A percentile compares a stretch with the other conserved stretches of the same genome.
Evolutionary conservation across 2,888 invertebrate species (phyloP).

Genomic region (Morpho achilles): DNA sequence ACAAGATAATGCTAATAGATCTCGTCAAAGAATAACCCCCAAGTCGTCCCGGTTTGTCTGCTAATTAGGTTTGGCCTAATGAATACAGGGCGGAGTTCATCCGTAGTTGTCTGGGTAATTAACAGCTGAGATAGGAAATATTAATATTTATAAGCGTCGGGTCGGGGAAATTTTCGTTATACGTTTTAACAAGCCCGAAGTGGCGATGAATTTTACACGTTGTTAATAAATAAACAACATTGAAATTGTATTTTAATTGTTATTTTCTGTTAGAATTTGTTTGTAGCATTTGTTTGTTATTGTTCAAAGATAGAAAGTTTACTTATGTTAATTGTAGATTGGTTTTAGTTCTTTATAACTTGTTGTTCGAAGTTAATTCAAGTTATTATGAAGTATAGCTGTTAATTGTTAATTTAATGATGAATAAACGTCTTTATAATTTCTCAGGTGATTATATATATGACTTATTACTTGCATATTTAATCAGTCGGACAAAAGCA

Average conservation of each 20-base stretch:
- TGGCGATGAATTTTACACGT: conserved; percentile 59
- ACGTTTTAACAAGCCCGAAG: conserved; percentile 47
- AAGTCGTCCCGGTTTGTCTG: conserved; percentile 53
- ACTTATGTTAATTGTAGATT: conserved; percentile 7
- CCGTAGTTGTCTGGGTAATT: conserved; percentile 69
- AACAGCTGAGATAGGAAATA: conserved; percentile 70
- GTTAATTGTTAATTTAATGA: no score
- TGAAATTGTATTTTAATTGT: conserved; percentile 22
- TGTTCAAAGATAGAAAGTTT: conserved; percentile 1
- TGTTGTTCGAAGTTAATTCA: no score
- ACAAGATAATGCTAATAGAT: conserved; percentile 15
- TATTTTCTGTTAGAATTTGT: conserved; percentile 13
- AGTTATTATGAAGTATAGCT: no score
- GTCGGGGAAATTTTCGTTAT: conserved; percentile 52
- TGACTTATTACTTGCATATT: no score
- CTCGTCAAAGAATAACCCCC: conserved; percentile 19
- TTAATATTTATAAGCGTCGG: conserved; percentile 70
- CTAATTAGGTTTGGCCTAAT: conserved; percentile 59
- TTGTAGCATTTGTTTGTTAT: conserved; percentile 5
- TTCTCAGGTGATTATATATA: no score
- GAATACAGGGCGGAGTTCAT: conserved; percentile 54
- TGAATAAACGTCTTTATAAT: no score
- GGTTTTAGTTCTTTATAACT: no score
- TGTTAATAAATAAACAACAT: conserved; percentile 36
- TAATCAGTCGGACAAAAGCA: no score